Base-by-base conservation (phyloP, 2,888 invertebrate genomes). In the Rhorus exstirpatorius region DNA sequence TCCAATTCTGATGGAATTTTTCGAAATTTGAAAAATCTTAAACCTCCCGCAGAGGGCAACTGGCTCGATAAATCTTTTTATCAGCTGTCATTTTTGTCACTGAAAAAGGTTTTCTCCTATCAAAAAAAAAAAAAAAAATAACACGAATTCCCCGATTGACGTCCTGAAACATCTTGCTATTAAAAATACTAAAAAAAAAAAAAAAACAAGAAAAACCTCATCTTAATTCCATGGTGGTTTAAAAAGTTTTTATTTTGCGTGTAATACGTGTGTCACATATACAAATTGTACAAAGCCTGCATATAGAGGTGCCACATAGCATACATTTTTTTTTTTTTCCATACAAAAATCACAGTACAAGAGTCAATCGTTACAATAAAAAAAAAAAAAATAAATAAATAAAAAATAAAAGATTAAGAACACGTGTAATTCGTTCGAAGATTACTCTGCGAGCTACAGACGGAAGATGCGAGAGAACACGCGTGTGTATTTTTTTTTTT, bases 181-280 rank as follows among this genome's bases (percentile, higher is more conserved):
- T n/a, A n/a, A n/a, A n/a, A n/a, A n/a, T n/a, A n/a, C n/a, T 49
- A 38, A 21, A 26, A 24, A 55, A 55, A 38, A 7, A 38, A 24
- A 10, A 41, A 70, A 55, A 55, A n/a, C 12, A 0, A 14, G 6
- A 24, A 70, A 55, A 14, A 10, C 1, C 17, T 41, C 68, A 19
- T 41, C 19, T n/a, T 31, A 12, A 35, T 35, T 60, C 6, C 1
- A 10, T 10, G 17, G 17, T 17, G 24, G n/a, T 26, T 31, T 14
- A 14, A 14, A 8, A 31, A 31, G 10, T 8, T 2, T 19, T 61
- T 61, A 0, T 21, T 21, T 21, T 19, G 31, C 24, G 67, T 67
- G 72, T 79, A n/a, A n/a, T 68, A 10, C 35, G 67, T 67, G 72
- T 79, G 38, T 75, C 21, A 74, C 58, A 68, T 55, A 8, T 61